Conservation (phyloP, 2,113 vertebrate genomes). For the Electrona antarctica region DNA sequence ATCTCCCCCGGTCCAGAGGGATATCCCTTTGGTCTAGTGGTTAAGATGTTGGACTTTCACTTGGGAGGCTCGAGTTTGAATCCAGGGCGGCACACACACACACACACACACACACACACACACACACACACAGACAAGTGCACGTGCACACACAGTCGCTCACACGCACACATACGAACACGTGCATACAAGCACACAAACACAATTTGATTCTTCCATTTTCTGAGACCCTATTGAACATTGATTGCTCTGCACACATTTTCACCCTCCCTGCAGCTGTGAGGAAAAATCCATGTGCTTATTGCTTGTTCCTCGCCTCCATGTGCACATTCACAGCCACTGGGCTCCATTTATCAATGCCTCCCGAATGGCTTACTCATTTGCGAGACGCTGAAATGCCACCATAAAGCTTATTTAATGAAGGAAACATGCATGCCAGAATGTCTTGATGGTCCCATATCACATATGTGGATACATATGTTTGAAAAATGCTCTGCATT, state of each 20-base stretch:
- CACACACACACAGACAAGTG: not conserved
- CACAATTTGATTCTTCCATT: constrained; percentile 30
- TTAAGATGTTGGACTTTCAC: too few relatives aligned
- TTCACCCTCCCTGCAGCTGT: constrained; percentile 42
- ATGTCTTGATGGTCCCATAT: constrained; percentile 17
- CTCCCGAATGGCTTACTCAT: not conserved
- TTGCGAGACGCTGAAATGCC: constrained; percentile 29
- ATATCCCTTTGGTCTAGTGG: too few relatives aligned
- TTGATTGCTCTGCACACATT: constrained; percentile 37
- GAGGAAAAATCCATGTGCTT: constrained; percentile 37
- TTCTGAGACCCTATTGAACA: constrained; percentile 33
- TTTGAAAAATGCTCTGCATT: constrained; percentile 23
- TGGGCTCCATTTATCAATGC: constrained; percentile 23
- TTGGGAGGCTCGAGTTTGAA: too few relatives aligned
- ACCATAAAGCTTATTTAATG: constrained; percentile 5
- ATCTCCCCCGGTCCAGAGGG: too few relatives aligned
- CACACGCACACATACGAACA: not conserved
- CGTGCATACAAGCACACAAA: not conserved
- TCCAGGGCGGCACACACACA: too few relatives aligned
- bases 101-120: constrained; percentile 33
- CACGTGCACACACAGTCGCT: not conserved
- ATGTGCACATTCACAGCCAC: not conserved
- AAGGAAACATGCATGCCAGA: constrained; percentile 10
- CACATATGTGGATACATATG: not conserved
- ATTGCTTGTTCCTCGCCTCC: not conserved